phyloP scores from a whole-genome alignment of 2,113 vertebrate genomes.

The Thunnus thynnus region DNA sequence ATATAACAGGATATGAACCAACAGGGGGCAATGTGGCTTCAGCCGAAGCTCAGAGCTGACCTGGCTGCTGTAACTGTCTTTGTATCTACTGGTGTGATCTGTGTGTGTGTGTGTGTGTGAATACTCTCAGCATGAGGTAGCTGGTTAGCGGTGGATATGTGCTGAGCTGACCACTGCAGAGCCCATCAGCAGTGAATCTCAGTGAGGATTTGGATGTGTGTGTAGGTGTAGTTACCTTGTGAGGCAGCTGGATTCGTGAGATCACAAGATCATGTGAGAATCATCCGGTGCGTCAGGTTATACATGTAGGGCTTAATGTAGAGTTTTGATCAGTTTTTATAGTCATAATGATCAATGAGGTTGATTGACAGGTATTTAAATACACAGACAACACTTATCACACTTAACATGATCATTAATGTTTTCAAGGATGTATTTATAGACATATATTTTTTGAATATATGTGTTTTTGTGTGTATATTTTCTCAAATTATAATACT shows the following conservation, averaged over 20 bases:
- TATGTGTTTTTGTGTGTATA: too few species aligned
- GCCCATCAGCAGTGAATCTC: conserved; percentile 36
- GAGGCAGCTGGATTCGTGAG: too few species aligned
- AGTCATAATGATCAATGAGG: too few species aligned
- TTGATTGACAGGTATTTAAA: too few species aligned
- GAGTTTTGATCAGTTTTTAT: conserved; percentile 11
- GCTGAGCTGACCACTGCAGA: conserved; percentile 61
- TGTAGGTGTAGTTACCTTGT: too few species aligned
- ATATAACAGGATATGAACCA: conserved; percentile 18
- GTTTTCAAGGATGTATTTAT: too few species aligned
- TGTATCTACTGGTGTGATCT: conserved; percentile 10
- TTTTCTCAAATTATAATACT: too few species aligned
- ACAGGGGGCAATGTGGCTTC: conserved; percentile 71
- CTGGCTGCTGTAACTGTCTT: not conserved
- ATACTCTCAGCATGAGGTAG: conserved; percentile 53
- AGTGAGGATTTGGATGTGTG: not conserved
- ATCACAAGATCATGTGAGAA: too few species aligned
- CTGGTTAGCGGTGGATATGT: conserved; percentile 46
- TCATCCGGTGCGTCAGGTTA: too few species aligned
- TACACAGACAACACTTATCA: too few species aligned
- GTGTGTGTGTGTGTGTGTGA: conserved; percentile 5
- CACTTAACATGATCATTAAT: too few species aligned
- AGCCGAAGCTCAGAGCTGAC: not conserved
- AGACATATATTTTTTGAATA: too few species aligned
- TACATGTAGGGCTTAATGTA: not conserved